phyloP scores from a whole-genome alignment of 2,113 vertebrate genomes.

The Salvelinus namaycush region DNA sequence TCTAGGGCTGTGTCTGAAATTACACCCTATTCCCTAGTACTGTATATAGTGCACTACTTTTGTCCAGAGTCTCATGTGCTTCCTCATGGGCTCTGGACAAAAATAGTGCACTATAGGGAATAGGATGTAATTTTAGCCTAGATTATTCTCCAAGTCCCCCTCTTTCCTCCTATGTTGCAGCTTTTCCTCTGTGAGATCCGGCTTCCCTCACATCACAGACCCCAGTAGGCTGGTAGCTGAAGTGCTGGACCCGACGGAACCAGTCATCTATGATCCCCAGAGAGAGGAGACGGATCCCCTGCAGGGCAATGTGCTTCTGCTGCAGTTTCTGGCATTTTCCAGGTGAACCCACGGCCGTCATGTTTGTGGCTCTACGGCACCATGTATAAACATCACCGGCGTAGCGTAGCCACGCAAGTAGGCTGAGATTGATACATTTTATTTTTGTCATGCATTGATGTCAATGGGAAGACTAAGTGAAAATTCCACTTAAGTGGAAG shows the following conservation, averaged over 20 bases:
- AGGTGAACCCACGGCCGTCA: conserved; percentile 72
- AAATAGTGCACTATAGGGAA: no score
- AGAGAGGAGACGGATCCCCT: conserved; percentile 84
- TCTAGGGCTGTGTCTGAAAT: no score
- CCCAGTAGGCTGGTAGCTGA: conserved; percentile 72
- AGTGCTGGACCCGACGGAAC: conserved; percentile 72
- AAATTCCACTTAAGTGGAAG: no score
- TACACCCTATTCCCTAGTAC: no score
- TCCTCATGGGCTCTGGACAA: no score
- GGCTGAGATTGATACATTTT: background rate
- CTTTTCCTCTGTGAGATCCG: conserved; percentile 70
- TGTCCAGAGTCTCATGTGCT: no score
- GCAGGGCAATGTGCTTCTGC: conserved; percentile 83
- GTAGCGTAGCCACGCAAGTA: background rate
- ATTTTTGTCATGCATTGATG: no score
- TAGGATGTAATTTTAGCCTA: no score
- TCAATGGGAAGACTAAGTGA: no score
- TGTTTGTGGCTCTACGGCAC: background rate
- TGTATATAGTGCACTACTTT: no score
- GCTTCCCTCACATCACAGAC: conserved; percentile 85
- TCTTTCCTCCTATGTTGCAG: conserved; percentile 52
- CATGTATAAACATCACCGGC: background rate
- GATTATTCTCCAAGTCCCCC: no score
- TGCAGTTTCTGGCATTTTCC: conserved; percentile 90
- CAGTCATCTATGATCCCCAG: conserved; percentile 67